Evolutionary conservation across 1,140 invertebrate species (phyloP).

Genomic region (Scaptomyza montana): DNA sequence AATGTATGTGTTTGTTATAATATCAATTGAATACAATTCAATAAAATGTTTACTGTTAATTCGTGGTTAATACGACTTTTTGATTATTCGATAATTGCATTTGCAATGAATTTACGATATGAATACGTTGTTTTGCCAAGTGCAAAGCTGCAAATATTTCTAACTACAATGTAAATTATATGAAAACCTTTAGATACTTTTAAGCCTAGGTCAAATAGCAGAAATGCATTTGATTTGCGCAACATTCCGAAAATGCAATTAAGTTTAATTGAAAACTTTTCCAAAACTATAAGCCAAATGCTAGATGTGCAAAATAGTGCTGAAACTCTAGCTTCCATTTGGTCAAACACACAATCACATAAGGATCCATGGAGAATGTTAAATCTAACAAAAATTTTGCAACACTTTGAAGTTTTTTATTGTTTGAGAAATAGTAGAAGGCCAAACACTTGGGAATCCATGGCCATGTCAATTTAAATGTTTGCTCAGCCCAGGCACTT

Average conservation of each 20-base stretch:
- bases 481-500: slow-evolving; percentile 18
- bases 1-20: slow-evolving; percentile 58
- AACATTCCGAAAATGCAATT: slow-evolving; percentile 29
- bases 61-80: slow-evolving; percentile 26
- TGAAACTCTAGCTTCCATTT: slow-evolving; percentile 69
- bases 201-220: not conserved
- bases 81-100: slow-evolving; percentile 32
- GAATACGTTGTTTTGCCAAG: slow-evolving; percentile 7
- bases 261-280: slow-evolving; percentile 41
- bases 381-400: slow-evolving; percentile 31
- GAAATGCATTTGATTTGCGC: slow-evolving; percentile 5
- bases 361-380: not conserved
- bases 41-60: slow-evolving; percentile 11
- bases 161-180: slow-evolving; percentile 7
- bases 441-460: slow-evolving; percentile 8
- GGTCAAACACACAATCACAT: slow-evolving; percentile 23
- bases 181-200: slow-evolving; percentile 15
- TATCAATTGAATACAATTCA: slow-evolving; percentile 35
- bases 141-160: not conserved
- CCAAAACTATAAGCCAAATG: slow-evolving; percentile 27
- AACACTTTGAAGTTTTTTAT: slow-evolving; percentile 38
- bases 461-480: slow-evolving; percentile 52
- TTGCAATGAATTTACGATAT: slow-evolving; percentile 24
- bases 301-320: slow-evolving; percentile 30
- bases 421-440: slow-evolving; percentile 20